phyloP scores from a whole-genome alignment of 2,888 invertebrate species.

The Tiliacea citrago region DNA sequence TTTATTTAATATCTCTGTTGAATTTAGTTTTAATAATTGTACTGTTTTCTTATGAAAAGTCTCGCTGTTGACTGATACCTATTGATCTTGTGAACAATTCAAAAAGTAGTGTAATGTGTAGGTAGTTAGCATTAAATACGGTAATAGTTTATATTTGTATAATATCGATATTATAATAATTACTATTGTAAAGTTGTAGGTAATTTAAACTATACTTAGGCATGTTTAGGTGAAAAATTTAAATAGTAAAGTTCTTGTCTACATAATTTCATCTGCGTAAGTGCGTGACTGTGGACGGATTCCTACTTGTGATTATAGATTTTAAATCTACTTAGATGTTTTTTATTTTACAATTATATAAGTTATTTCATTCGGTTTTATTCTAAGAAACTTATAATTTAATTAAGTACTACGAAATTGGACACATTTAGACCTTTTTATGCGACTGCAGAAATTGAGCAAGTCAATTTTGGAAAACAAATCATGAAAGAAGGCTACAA shows the following conservation, averaged over 20 bases:
- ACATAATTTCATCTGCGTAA: slow-evolving; percentile 37
- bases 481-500: not conserved
- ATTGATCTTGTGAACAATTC: slow-evolving; percentile 58
- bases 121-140: slow-evolving; percentile 35
- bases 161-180: slow-evolving; percentile 41
- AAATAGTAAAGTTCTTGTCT: slow-evolving; percentile 48
- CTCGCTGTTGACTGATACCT: slow-evolving; percentile 44
- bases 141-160: slow-evolving; percentile 26
- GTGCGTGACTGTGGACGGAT: slow-evolving; percentile 49
- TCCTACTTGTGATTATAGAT: slow-evolving; percentile 61
- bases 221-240: slow-evolving; percentile 46
- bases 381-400: not conserved
- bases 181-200: slow-evolving; percentile 53
- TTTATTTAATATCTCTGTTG: slow-evolving; percentile 9
- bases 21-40: slow-evolving; percentile 22
- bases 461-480: not conserved
- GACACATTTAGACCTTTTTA: not conserved
- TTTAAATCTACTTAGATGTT: slow-evolving; percentile 48
- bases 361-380: not conserved
- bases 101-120: slow-evolving; percentile 47
- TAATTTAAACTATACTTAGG: slow-evolving; percentile 42
- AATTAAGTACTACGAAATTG: not conserved
- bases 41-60: slow-evolving; percentile 32
- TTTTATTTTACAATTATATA: slow-evolving; percentile 30
- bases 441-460: not conserved